Conservation (phyloP, 2,888 invertebrate genomes). For the Notocelia uddmanniana region DNA sequence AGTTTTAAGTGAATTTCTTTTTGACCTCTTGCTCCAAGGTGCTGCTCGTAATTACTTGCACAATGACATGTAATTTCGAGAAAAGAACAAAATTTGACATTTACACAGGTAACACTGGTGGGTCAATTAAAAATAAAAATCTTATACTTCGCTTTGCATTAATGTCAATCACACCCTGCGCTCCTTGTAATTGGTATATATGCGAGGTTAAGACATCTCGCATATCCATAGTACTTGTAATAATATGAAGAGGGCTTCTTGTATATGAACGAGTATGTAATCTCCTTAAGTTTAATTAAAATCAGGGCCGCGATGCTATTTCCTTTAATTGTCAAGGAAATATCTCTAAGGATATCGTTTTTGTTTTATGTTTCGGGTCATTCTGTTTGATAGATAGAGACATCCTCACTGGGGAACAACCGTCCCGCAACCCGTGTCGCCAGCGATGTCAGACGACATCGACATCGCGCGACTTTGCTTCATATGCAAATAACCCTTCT, state of each 20-base stretch:
- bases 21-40: slow-evolving; percentile 84
- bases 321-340: background rate
- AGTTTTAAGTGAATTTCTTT: slow-evolving; percentile 86
- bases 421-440: background rate
- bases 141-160: slow-evolving; percentile 41
- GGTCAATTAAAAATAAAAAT: slow-evolving; percentile 45
- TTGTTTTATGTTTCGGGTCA: background rate
- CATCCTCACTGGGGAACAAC: background rate
- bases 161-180: slow-evolving; percentile 44
- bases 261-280: background rate
- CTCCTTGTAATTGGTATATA: slow-evolving; percentile 34
- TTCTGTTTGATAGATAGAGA: background rate
- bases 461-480: background rate
- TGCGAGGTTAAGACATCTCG: slow-evolving; percentile 41
- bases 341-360: background rate
- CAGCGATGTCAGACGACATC: background rate
- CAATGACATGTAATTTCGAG: slow-evolving; percentile 77
- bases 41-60: slow-evolving; percentile 74
- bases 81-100: slow-evolving; percentile 78
- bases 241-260: background rate
- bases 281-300: background rate
- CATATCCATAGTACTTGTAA: slow-evolving; percentile 2
- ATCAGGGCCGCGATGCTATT: background rate
- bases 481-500: no score
- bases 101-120: slow-evolving; percentile 58